Conservation (phyloP, 2,113 vertebrate genomes). For the Aviceda subcristata region DNA sequence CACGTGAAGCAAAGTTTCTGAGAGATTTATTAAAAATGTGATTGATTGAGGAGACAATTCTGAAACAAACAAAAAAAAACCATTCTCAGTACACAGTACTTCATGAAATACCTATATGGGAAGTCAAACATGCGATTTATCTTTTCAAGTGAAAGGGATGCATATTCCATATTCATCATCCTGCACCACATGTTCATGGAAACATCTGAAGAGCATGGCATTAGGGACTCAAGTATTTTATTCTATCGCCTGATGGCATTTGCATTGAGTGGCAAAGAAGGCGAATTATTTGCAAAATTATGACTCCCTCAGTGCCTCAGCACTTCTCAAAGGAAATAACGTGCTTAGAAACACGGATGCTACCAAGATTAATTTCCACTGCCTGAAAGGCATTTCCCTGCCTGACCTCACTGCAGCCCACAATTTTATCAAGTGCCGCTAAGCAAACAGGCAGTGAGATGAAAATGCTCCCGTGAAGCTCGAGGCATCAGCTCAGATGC, state of each 20-base stretch:
- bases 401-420: neutral
- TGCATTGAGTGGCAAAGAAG: neutral
- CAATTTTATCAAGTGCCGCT: neutral
- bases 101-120: neutral
- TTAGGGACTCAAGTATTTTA: neutral
- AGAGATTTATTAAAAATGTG: neutral
- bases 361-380: neutral
- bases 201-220: neutral
- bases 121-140: neutral
- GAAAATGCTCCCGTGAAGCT: fast-evolving
- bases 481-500: neutral
- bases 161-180: neutral
- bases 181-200: neutral
- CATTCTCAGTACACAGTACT: neutral
- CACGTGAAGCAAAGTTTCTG: neutral
- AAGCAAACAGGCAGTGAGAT: neutral
- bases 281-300: neutral
- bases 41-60: neutral
- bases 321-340: neutral
- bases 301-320: neutral
- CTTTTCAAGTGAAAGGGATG: neutral
- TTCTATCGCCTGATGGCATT: neutral
- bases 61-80: neutral
- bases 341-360: neutral
- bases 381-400: neutral